Conservation (phyloP, 2,888 invertebrate species). For the Rapana venosa region DNA sequence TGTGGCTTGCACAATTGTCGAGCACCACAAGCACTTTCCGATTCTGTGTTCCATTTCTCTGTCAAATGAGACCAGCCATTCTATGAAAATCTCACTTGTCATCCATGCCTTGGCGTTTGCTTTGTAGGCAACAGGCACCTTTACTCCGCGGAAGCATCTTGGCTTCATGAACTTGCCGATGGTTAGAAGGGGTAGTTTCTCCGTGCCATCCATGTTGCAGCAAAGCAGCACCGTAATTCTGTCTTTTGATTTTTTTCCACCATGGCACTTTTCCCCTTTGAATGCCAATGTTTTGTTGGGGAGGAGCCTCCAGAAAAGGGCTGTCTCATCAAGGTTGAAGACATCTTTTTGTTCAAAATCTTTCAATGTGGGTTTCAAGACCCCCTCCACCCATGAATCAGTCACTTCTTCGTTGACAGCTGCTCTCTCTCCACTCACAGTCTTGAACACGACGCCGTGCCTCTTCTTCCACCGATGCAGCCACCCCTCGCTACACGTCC, state of each 20-base stretch:
- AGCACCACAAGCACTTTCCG: constrained; percentile 22
- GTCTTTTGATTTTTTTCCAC: constrained; percentile 48
- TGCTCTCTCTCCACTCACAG: constrained; percentile 1
- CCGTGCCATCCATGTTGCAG: constrained; percentile 48
- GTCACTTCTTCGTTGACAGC: constrained; percentile 12
- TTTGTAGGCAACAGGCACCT: constrained; percentile 38
- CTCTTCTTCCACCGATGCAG: constrained; percentile 34
- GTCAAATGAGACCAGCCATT: constrained; percentile 32
- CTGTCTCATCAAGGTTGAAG: constrained; percentile 52
- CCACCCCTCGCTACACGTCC: constrained; percentile 38
- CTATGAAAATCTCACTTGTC: constrained; percentile 40
- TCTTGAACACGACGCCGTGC: constrained; percentile 13
- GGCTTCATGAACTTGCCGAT: constrained; percentile 51
- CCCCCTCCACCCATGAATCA: constrained; percentile 3
- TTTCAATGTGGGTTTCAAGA: constrained; percentile 20
- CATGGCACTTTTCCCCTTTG: constrained; percentile 48
- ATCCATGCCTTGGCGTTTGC: constrained; percentile 46
- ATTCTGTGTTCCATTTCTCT: not conserved
- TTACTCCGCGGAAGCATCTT: constrained; percentile 43
- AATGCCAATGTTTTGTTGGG: constrained; percentile 44
- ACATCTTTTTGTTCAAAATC: constrained; percentile 40
- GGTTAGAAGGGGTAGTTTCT: constrained; percentile 50
- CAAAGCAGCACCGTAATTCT: constrained; percentile 49
- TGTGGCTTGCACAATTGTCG: constrained; percentile 17
- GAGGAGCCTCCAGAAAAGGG: constrained; percentile 50